Percentiles rank a stretch among this genome's conserved stretches.
Evolutionary conservation across 2,797 vertebrate species (phyloP).

Genomic region (Ambastaia sidthimunki): DNA sequence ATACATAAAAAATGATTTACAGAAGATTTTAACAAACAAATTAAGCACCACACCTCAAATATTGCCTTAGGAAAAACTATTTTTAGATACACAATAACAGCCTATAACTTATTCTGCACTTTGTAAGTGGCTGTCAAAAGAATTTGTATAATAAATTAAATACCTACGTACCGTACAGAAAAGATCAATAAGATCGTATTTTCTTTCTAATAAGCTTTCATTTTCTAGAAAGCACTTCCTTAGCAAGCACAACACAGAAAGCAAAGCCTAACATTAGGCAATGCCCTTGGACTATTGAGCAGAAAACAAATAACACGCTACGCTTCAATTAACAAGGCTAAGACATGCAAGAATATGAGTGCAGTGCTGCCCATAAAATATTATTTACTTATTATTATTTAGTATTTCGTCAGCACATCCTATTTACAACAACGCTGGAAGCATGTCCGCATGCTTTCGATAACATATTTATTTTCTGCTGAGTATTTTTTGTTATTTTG

Average conservation of each 20-base stretch:
- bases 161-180: neutral
- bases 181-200: neutral
- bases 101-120: neutral
- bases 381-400: neutral
- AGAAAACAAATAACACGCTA: neutral
- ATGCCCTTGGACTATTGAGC: neutral
- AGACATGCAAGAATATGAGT: neutral
- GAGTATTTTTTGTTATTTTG: slow-evolving; percentile 47
- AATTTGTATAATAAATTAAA: neutral
- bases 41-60: neutral
- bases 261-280: neutral
- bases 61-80: too few species aligned
- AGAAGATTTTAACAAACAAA: neutral
- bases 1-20: neutral
- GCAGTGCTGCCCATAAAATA: neutral
- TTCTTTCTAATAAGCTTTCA: neutral
- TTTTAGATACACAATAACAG: neutral
- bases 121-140: neutral
- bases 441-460: neutral
- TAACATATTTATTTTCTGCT: slow-evolving; percentile 14
- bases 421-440: neutral
- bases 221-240: neutral
- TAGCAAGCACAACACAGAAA: neutral
- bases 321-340: neutral
- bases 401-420: neutral